Conservation (phyloP, 2,888 invertebrate genomes). For the Nephrotoma flavescens region DNA sequence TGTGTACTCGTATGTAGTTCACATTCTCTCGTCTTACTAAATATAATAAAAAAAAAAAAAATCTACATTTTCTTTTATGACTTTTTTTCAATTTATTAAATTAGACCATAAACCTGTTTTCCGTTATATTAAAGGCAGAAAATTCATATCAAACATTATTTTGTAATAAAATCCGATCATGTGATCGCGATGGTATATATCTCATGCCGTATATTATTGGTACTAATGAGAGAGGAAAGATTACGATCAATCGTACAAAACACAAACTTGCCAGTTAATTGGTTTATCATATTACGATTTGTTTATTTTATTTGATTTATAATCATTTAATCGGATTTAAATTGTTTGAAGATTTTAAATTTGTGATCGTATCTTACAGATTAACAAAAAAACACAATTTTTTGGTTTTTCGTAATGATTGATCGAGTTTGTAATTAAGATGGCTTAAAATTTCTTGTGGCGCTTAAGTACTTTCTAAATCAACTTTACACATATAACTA, state of each 20-base stretch:
- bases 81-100: background rate
- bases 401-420: background rate
- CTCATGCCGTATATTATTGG: background rate
- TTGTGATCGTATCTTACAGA: background rate
- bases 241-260: background rate
- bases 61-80: background rate
- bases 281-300: background rate
- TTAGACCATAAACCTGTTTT: background rate
- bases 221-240: background rate
- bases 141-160: too few relatives aligned
- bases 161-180: too few relatives aligned
- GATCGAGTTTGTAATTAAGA: background rate
- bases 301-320: background rate
- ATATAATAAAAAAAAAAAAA: background rate
- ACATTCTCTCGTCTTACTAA: background rate
- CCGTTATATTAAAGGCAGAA: background rate
- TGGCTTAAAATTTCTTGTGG: background rate
- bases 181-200: background rate
- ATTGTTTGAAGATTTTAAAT: background rate
- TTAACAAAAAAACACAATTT: background rate
- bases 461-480: background rate
- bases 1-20: background rate
- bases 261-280: background rate
- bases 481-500: background rate
- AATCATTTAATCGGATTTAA: background rate